phyloP scores from a whole-genome alignment of 2,113 vertebrate species.

The Cebus imitator region DNA sequence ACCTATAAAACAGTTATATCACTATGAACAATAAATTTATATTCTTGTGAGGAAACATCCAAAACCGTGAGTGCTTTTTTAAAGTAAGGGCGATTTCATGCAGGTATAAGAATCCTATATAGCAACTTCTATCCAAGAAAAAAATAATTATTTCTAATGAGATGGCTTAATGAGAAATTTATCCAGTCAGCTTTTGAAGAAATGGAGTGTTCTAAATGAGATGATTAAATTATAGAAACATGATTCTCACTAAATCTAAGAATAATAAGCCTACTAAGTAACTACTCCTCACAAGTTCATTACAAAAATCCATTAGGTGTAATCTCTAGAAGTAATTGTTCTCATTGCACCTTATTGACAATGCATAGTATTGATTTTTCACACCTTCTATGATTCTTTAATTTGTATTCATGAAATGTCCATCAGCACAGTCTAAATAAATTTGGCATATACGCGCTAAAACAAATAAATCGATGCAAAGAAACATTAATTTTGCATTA shows the following conservation, averaged over 20 bases:
- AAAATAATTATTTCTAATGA: conserved; percentile 54
- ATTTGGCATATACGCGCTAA: conserved; percentile 94
- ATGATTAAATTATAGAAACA: conserved; percentile 77
- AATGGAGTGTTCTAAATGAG: conserved; percentile 48
- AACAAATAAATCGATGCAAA: conserved; percentile 94
- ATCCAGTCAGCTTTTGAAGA: conserved; percentile 44
- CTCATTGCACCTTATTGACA: conserved; percentile 89
- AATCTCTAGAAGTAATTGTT: conserved; percentile 88
- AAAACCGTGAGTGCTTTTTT: background rate
- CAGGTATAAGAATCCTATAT: background rate
- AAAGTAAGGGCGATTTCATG: background rate
- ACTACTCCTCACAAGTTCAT: conserved; percentile 85
- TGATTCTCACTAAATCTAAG: conserved; percentile 74
- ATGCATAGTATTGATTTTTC: conserved; percentile 90
- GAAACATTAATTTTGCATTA: conserved; percentile 99
- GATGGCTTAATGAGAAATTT: conserved; percentile 38
- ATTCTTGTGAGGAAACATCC: conserved; percentile 8
- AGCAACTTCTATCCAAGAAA: background rate
- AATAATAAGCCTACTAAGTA: conserved; percentile 82
- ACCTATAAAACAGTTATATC: conserved; percentile 4
- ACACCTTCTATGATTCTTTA: conserved; percentile 96
- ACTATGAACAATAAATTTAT: conserved; percentile 43
- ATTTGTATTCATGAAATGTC: conserved; percentile 99
- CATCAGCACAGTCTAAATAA: conserved; percentile 94
- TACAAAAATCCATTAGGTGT: conserved; percentile 87